Evolutionary conservation across 2,888 invertebrate genomes (phyloP).

Genomic region (Dicranocentrus wangi): DNA sequence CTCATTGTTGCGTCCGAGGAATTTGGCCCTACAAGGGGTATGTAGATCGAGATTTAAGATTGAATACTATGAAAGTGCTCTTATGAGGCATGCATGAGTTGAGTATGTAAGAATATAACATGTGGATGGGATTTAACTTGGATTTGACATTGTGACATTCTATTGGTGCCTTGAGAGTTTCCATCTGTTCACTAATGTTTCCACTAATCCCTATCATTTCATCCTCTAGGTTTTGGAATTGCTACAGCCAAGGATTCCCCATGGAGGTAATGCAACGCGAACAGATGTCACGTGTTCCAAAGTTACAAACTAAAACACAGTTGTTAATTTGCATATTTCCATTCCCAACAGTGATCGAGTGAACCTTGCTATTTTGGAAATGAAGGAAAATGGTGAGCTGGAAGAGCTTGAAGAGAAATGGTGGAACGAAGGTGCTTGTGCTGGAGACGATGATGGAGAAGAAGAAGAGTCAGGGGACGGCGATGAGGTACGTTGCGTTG

Average conservation of each 20-base stretch:
- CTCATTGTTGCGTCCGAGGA: slow-evolving; percentile 90
- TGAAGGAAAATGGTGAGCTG: slow-evolving; percentile 93
- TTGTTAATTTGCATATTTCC: background rate
- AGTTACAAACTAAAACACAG: background rate
- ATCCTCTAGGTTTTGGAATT: slow-evolving; percentile 62
- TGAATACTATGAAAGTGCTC: background rate
- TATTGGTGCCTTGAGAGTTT: no score
- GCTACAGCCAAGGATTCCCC: slow-evolving; percentile 65
- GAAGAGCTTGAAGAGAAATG: slow-evolving; percentile 93
- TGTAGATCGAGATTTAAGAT: slow-evolving; percentile 20
- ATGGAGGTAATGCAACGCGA: slow-evolving; percentile 63
- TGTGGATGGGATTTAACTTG: no score
- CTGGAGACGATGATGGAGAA: slow-evolving; percentile 63
- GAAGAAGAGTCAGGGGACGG: slow-evolving; percentile 62
- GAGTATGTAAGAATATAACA: no score
- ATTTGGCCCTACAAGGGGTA: slow-evolving; percentile 64
- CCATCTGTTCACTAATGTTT: no score
- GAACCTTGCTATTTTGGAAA: slow-evolving; percentile 90
- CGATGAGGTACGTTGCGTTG: slow-evolving; percentile 47
- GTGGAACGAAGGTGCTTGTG: slow-evolving; percentile 86
- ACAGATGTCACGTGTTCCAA: no score
- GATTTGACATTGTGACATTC: no score
- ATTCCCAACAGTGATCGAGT: slow-evolving; percentile 84
- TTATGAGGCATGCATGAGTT: no score
- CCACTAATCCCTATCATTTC: no score